Evolutionary conservation across 2,113 vertebrate species (phyloP).

Genomic region (Chaetodon trifascialis): DNA sequence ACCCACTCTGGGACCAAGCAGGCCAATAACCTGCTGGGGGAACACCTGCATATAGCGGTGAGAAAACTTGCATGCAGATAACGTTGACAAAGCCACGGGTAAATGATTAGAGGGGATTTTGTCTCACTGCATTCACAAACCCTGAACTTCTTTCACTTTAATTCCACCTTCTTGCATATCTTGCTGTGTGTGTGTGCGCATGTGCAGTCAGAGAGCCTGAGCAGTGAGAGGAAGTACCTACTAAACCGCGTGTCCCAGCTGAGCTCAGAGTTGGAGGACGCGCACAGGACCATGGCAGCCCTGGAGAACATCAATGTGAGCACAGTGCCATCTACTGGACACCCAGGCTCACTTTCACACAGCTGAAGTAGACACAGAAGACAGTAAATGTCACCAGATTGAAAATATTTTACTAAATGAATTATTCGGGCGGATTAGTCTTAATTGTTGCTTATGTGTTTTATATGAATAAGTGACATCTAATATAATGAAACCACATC

Average conservation of each 20-base stretch:
- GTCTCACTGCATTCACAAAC: constrained; percentile 4
- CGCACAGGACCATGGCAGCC: constrained; percentile 81
- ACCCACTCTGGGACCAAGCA: constrained; percentile 77
- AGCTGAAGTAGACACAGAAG: not conserved
- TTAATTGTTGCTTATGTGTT: not conserved
- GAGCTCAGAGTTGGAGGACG: constrained; percentile 78
- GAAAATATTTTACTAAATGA: not conserved
- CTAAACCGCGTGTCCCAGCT: constrained; percentile 81
- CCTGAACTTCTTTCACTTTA: not conserved
- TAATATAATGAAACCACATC: not conserved
- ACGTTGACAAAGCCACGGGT: not conserved
- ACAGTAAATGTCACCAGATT: not conserved
- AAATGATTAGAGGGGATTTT: not conserved
- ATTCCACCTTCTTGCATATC: not conserved
- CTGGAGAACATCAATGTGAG: constrained; percentile 87
- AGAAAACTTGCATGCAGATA: constrained; percentile 44
- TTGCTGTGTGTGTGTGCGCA: constrained; percentile 16
- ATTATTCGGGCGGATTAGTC: not conserved
- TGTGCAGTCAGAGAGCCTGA: constrained; percentile 76
- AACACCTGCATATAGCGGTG: constrained; percentile 84
- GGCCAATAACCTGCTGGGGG: constrained; percentile 78
- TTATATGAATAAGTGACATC: not conserved
- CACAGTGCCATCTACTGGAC: constrained; percentile 68
- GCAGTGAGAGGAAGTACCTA: constrained; percentile 80
- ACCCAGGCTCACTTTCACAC: not conserved